A percentile compares a stretch with the other conserved stretches of the same genome.
These are phyloP conservation scores for Laticauda laticaudata DNA, from an alignment of 2,113 vertebrate species.

Conservation along the genomic window DNA sequence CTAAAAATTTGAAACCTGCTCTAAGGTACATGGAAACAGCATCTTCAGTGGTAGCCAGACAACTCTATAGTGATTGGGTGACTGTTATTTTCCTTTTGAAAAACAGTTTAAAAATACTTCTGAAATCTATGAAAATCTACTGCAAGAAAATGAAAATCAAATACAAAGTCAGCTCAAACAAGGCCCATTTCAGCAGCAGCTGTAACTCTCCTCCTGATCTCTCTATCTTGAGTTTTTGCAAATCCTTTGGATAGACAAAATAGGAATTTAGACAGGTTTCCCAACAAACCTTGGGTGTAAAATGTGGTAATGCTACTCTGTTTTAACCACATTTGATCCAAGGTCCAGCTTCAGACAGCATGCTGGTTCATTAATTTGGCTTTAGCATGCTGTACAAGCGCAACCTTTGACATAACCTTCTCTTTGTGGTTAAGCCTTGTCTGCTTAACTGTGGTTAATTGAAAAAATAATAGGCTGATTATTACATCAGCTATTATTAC, in stretches of 20 bases:
- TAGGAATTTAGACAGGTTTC: neutral
- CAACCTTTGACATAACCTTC: neutral
- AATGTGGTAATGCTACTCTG: neutral
- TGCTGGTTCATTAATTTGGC: neutral
- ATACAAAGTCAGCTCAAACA: neutral
- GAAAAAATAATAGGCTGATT: neutral
- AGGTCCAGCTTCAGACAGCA: neutral
- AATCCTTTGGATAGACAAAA: neutral
- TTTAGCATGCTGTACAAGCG: neutral
- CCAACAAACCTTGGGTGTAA: neutral
- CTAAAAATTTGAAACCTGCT: neutral
- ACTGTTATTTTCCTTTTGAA: neutral
- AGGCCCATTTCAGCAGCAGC: neutral
- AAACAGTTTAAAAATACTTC: neutral
- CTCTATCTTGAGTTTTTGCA: neutral
- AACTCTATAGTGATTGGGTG: neutral
- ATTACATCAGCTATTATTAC: neutral
- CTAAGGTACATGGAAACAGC: neutral
- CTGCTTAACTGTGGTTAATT: neutral
- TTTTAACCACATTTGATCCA: neutral
- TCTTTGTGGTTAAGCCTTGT: neutral
- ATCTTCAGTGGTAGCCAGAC: neutral
- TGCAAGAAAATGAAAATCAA: neutral
- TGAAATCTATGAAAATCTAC: neutral
- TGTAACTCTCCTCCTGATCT: neutral